These are phyloP conservation scores for Pseudolycoriella hygida DNA, from an alignment of 2,888 invertebrate genomes.

Conservation along the genomic window DNA sequence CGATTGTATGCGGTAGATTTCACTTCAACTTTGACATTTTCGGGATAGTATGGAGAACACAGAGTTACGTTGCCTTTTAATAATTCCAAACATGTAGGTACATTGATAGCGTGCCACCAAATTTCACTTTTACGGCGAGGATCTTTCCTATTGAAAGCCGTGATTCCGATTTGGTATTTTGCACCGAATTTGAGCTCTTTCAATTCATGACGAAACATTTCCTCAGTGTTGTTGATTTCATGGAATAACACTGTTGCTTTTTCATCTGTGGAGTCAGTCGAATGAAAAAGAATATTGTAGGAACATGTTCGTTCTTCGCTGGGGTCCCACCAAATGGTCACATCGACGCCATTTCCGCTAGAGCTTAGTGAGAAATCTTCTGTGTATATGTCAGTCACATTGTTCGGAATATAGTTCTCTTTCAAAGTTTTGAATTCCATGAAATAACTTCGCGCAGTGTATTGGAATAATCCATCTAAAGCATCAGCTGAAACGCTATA, in stretches of 20 bases:
- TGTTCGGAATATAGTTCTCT: too few species aligned
- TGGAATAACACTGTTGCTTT: too few species aligned
- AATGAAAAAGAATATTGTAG: not conserved
- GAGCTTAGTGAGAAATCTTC: too few species aligned
- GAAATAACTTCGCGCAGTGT: too few species aligned
- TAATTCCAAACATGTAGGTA: not conserved
- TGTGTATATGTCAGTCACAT: too few species aligned
- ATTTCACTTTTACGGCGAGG: not conserved
- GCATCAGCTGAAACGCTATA: not conserved
- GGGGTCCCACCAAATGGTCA: not conserved
- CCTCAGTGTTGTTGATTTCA: not conserved
- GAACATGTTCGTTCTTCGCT: not conserved
- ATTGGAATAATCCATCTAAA: too few species aligned
- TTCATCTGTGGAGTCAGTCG: too few species aligned
- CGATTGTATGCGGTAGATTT: not conserved
- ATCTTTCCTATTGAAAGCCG: not conserved
- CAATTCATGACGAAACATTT: not conserved
- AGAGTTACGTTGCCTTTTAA: not conserved
- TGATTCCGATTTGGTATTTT: not conserved
- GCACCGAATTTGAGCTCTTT: not conserved
- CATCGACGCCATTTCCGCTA: too few species aligned
- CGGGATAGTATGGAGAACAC: not conserved
- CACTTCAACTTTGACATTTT: not conserved
- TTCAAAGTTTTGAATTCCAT: too few species aligned
- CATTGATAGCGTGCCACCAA: not conserved